A percentile compares a stretch with the other conserved stretches of the same genome.
These are phyloP conservation scores for Nemurella pictetii DNA, from an alignment of 2,888 invertebrate genomes.

Conservation along the genomic window DNA sequence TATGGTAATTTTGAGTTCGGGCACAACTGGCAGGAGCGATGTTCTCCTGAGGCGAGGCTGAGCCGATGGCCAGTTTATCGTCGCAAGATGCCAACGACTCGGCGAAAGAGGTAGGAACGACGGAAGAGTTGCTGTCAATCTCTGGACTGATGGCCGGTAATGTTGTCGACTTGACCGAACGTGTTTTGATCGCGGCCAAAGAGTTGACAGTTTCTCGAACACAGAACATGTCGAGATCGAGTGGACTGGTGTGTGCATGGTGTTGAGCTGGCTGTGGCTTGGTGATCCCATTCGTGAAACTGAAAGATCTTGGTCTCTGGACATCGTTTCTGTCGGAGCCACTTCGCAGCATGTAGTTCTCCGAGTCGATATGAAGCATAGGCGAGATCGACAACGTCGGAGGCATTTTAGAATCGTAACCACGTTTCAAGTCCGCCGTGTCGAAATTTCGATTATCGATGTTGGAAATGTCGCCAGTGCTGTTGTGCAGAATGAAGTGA, in stretches of 20 bases:
- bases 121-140: background rate
- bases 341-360: constrained; percentile 59
- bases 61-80: constrained; percentile 5
- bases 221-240: constrained; percentile 52
- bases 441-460: constrained; percentile 42
- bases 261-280: constrained; percentile 34
- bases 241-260: constrained; percentile 40
- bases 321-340: constrained; percentile 35
- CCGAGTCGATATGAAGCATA: constrained; percentile 55
- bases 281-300: constrained; percentile 43
- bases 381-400: constrained; percentile 41
- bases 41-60: constrained; percentile 1
- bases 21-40: constrained; percentile 48
- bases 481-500: constrained; percentile 34
- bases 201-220: constrained; percentile 51
- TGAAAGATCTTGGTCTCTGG: constrained; percentile 45
- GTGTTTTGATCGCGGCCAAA: constrained; percentile 43
- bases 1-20: constrained; percentile 55
- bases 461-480: constrained; percentile 39
- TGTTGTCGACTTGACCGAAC: constrained; percentile 27
- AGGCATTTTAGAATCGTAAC: constrained; percentile 42
- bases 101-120: background rate
- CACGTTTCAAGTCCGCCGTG: constrained; percentile 40
- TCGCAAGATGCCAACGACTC: background rate
- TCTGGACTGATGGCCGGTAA: background rate